A percentile compares a stretch with the other conserved stretches of the same genome.
Evolutionary conservation across 2,888 invertebrate species (phyloP).

Genomic region (Aporophyla nigra): DNA sequence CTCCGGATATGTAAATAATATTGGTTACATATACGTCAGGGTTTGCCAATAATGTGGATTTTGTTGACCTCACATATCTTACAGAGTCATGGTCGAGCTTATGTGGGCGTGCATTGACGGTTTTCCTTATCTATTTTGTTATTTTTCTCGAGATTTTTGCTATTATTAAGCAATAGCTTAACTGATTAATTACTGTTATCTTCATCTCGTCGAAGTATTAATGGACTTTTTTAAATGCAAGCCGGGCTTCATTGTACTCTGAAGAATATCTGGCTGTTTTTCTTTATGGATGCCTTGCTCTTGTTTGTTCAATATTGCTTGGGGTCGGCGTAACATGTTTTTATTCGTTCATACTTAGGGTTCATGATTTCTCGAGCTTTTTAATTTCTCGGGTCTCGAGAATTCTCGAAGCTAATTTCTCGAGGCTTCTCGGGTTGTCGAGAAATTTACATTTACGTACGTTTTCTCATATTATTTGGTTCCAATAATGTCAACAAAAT

Average conservation of each 20-base stretch:
- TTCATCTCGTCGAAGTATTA: background rate
- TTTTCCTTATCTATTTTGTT: background rate
- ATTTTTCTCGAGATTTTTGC: background rate
- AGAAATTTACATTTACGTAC: too few relatives aligned
- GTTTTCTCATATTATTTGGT: too few relatives aligned
- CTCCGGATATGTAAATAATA: constrained; percentile 24
- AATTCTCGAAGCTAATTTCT: too few relatives aligned
- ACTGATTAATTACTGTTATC: background rate
- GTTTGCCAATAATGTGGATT: constrained; percentile 31
- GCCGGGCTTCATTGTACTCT: background rate
- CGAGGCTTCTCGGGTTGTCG: too few relatives aligned
- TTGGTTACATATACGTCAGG: constrained; percentile 20
- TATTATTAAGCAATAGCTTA: background rate
- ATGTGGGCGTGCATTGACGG: constrained; percentile 24
- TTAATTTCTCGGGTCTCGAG: too few relatives aligned
- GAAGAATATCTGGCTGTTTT: background rate
- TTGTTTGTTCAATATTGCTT: background rate
- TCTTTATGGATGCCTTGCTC: background rate
- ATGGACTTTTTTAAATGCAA: background rate
- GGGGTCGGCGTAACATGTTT: background rate
- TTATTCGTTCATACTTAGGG: too few relatives aligned
- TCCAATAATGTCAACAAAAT: too few relatives aligned
- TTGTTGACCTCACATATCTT: constrained; percentile 21
- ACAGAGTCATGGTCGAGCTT: constrained; percentile 26
- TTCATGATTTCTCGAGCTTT: too few relatives aligned